phyloP scores from a whole-genome alignment of 2,113 vertebrate genomes.

The Neolamprologus caudopunctatus region DNA sequence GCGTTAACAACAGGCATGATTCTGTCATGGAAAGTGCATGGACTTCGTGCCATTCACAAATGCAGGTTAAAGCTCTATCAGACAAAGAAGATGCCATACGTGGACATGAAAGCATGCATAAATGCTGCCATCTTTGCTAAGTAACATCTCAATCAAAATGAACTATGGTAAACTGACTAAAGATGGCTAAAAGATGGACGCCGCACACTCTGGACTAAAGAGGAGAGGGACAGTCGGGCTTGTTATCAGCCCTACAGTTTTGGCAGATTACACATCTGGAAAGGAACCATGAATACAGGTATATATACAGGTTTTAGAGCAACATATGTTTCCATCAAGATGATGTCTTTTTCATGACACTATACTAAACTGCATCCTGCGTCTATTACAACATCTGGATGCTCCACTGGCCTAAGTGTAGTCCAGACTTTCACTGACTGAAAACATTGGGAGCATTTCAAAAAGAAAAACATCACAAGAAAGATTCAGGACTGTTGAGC shows the following conservation, averaged over 20 bases:
- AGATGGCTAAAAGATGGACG: not conserved
- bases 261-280: not conserved
- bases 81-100: not conserved
- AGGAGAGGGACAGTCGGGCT: not conserved
- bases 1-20: not conserved
- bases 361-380: not conserved
- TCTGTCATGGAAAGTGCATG: not conserved
- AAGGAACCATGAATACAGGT: not conserved
- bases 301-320: not conserved
- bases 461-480: not conserved
- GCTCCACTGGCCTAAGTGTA: not conserved
- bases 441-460: not conserved
- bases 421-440: not conserved
- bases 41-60: not conserved
- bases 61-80: not conserved
- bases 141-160: not conserved
- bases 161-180: not conserved
- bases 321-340: not conserved
- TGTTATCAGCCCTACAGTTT: not conserved
- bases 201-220: not conserved
- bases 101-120: accelerated
- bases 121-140: not conserved
- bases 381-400: not conserved
- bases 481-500: not conserved
- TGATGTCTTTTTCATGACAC: not conserved